Percentiles rank a stretch among this genome's conserved stretches.
Conservation (phyloP, 2,113 vertebrate genomes). For the Cranoglanis bouderius region DNA sequence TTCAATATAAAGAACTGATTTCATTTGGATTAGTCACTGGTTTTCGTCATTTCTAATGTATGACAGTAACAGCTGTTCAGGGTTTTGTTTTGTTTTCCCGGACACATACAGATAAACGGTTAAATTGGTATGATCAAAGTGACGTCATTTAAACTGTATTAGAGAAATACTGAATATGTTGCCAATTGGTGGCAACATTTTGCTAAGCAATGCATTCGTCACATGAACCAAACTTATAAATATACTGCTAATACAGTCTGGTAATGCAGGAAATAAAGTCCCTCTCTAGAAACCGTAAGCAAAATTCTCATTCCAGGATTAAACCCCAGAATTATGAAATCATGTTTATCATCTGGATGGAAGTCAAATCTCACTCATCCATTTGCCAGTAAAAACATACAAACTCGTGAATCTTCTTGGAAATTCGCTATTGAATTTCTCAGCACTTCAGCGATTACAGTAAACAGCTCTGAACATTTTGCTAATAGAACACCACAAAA, state of each 20-base stretch:
- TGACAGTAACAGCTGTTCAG: conserved; percentile 26
- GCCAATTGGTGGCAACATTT: conserved; percentile 20
- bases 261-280: not conserved
- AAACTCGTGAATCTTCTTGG: not conserved
- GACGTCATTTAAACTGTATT: conserved; percentile 51
- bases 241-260: not conserved
- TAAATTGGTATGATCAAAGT: conserved; percentile 62
- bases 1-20: conserved; percentile 40
- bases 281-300: not conserved
- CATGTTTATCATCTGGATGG: not conserved
- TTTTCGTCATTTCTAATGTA: conserved; percentile 36
- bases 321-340: not conserved
- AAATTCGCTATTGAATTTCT: not conserved
- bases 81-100: not conserved
- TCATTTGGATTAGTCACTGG: conserved; percentile 46
- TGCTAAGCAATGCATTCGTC: not conserved
- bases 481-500: conserved; percentile 11
- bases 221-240: not conserved
- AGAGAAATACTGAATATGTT: conserved; percentile 36
- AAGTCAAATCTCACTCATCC: not conserved
- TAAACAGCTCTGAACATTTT: conserved; percentile 48
- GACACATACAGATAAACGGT: conserved; percentile 11
- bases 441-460: not conserved
- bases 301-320: not conserved
- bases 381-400: not conserved